Conservation (phyloP, 2,888 invertebrate genomes). For the Epistrophe grossulariae region DNA sequence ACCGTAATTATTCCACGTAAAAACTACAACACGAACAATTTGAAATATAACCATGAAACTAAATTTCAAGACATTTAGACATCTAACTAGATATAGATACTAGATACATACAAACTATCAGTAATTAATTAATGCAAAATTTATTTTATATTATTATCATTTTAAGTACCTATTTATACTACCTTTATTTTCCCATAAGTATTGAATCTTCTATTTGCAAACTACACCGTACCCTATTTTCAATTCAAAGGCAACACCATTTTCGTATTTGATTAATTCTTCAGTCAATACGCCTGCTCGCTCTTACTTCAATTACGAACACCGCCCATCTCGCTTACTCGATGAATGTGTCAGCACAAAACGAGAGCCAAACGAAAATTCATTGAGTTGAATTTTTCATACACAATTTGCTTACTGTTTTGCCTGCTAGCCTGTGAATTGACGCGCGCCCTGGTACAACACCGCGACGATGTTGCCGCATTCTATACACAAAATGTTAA, state of each 20-base stretch:
- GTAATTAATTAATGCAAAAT: too few relatives aligned
- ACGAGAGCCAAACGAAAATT: conserved; percentile 45
- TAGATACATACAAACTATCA: too few relatives aligned
- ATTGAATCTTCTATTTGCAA: neutral
- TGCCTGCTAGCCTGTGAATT: conserved; percentile 81
- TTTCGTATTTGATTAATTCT: neutral
- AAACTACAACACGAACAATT: too few relatives aligned
- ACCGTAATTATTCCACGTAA: too few relatives aligned
- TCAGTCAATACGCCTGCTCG: neutral
- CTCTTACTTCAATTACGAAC: neutral
- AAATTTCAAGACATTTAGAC: too few relatives aligned
- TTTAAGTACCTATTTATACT: too few relatives aligned
- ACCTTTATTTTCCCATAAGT: too few relatives aligned
- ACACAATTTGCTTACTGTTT: conserved; percentile 75
- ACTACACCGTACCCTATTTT: neutral
- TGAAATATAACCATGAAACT: too few relatives aligned
- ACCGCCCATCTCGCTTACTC: conserved; percentile 5
- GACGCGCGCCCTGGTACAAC: conserved; percentile 83
- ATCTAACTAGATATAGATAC: too few relatives aligned
- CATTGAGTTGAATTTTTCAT: conserved; percentile 52
- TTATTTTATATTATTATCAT: too few relatives aligned
- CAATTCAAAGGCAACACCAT: conserved; percentile 31
- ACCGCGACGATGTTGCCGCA: conserved; percentile 78
- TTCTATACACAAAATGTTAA: conserved; percentile 16
- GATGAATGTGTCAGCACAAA: conserved; percentile 56